phyloP scores from a whole-genome alignment of 2,797 vertebrate species.

The Sebastes jordani region DNA sequence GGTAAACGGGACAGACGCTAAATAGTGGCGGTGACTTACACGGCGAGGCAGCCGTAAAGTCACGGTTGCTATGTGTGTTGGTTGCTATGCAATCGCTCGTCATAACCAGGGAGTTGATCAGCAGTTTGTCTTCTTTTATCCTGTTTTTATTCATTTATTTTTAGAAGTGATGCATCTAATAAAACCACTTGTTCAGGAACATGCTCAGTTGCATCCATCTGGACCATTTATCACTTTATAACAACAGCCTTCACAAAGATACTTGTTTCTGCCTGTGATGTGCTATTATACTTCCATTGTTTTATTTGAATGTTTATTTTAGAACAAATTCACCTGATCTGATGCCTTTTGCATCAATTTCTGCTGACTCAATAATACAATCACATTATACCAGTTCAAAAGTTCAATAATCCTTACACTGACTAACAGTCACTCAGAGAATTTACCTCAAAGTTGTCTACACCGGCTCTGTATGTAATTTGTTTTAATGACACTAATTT shows the following conservation, averaged over 20 bases:
- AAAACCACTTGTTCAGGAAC: too few relatives aligned
- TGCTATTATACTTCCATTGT: neutral
- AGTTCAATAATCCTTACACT: too few relatives aligned
- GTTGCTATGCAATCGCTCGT: neutral
- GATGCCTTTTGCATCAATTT: too few relatives aligned
- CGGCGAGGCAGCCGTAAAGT: too few relatives aligned
- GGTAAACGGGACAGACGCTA: neutral
- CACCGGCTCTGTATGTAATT: too few relatives aligned
- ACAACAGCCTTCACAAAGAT: neutral
- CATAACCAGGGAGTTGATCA: neutral
- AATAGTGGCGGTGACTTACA: slow-evolving; percentile 4
- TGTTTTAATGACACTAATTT: too few relatives aligned
- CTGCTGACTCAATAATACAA: too few relatives aligned
- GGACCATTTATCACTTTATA: neutral
- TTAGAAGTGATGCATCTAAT: neutral
- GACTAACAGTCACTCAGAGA: too few relatives aligned
- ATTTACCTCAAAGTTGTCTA: too few relatives aligned
- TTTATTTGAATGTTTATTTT: neutral
- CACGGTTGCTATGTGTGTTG: neutral
- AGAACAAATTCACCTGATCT: too few relatives aligned
- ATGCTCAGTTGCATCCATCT: too few relatives aligned
- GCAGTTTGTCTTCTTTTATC: neutral
- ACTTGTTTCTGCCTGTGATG: neutral
- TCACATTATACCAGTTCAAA: too few relatives aligned
- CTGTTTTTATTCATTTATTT: neutral